phyloP scores from a whole-genome alignment of 2,113 vertebrate genomes.

The Hystrix cristata region DNA sequence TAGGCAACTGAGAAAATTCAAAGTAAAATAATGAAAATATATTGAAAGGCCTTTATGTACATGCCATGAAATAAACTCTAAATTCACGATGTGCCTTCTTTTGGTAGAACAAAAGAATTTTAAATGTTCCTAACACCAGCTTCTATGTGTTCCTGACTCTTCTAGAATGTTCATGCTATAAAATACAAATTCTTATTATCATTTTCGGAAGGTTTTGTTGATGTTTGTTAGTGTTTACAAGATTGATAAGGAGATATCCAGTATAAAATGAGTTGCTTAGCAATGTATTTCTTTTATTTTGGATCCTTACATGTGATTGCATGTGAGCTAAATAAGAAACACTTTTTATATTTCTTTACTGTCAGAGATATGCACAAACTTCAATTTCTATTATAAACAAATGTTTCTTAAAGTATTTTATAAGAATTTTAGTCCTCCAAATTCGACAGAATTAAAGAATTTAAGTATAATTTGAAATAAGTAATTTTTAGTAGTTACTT shows the following conservation, averaged over 20 bases:
- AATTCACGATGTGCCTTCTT: neutral
- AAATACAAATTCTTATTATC: neutral
- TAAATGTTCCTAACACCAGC: neutral
- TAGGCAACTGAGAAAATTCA: neutral
- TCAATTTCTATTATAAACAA: neutral
- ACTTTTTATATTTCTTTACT: neutral
- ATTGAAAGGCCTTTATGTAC: neutral
- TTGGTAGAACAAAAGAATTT: neutral
- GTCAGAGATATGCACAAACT: neutral
- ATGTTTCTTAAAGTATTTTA: neutral
- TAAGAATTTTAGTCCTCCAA: neutral
- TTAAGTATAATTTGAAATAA: neutral
- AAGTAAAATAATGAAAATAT: neutral
- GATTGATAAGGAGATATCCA: neutral
- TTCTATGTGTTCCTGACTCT: neutral
- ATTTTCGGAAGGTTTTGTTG: slow-evolving; percentile 18
- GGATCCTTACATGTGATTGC: neutral
- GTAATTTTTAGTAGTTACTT: neutral
- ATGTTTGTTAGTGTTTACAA: neutral
- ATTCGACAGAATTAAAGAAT: neutral
- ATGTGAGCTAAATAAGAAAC: neutral
- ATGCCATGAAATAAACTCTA: neutral
- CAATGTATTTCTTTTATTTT: neutral
- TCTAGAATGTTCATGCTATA: neutral
- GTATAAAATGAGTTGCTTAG: neutral